These are phyloP conservation scores for Molorchus minor DNA, from an alignment of 2,888 invertebrate genomes.

Conservation along the genomic window DNA sequence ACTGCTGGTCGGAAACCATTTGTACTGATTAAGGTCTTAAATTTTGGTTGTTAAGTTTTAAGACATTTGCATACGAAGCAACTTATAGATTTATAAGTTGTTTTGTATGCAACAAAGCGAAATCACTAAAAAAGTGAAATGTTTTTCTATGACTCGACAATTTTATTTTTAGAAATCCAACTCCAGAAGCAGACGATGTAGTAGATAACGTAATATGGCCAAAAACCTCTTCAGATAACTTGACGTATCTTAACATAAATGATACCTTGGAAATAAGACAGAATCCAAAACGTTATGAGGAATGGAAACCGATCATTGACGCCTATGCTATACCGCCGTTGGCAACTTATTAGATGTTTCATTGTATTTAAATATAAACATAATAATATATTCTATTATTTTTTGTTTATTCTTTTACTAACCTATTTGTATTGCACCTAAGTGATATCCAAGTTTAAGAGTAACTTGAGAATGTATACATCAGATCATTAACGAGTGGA, in stretches of 20 bases:
- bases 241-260: slow-evolving; percentile 34
- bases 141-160: too few species aligned
- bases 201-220: slow-evolving; percentile 36
- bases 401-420: neutral
- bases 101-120: too few species aligned
- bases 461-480: neutral
- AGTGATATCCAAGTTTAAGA: neutral
- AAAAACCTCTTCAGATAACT: slow-evolving; percentile 24
- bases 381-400: neutral
- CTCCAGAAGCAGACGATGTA: slow-evolving; percentile 29
- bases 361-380: neutral
- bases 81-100: too few species aligned
- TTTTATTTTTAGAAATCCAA: slow-evolving; percentile 31
- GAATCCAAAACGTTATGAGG: slow-evolving; percentile 31
- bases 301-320: slow-evolving; percentile 28
- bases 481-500: too few species aligned
- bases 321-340: slow-evolving; percentile 32
- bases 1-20: too few species aligned
- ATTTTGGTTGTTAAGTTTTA: too few species aligned
- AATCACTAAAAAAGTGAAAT: too few species aligned
- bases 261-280: slow-evolving; percentile 27
- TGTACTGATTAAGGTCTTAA: too few species aligned
- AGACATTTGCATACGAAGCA: too few species aligned
- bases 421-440: neutral
- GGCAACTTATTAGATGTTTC: neutral